Base-by-base conservation (phyloP, 2,113 vertebrate genomes). In the Upupa epops region DNA sequence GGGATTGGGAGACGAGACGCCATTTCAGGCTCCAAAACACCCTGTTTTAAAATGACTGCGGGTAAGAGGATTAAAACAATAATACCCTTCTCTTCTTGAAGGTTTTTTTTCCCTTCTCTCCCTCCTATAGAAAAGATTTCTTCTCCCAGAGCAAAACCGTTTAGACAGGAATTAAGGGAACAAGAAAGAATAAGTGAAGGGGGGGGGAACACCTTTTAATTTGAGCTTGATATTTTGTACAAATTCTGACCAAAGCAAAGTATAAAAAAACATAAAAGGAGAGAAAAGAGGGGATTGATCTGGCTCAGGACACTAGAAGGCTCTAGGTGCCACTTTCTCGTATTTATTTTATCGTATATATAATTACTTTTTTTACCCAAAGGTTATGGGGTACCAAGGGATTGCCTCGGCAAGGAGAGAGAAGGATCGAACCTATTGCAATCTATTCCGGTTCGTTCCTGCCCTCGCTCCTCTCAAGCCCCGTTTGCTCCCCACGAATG, bases 11-110 rank as follows among this genome's bases (percentile, higher is more conserved):
- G 98, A 98, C 98, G 97, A 97, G 98, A 98, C 98, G 98, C 98
- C 98, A 98, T 98, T 98, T 99, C 98, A 98, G 98, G 98, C 98
- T 98, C 98, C 98, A 97, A 98, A 98, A 98, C 98, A 97, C 96
- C 97, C 98, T 97, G 98, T 98, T 98, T 99, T 98, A 98, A 98
- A 98, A 98, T 99, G 98, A 99, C 98, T 98, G 98, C 97, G 98
- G 97, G 97, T 99, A 99, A 99, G 99, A 99, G 99, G 99, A 99
- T 99, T 99, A 99, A 98, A 98, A 98, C 97, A 98, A 98, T 99
- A 99, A 99, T 99, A 98, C 99, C 98, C 98, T 98, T 98, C 98
- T 98, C 98, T 98, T 98, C 97, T 99, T 98, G 98, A 97, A 98
- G 98, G 94, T 95, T 96, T 95, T 91, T 93, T 84, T 93, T 83